A percentile compares a stretch with the other conserved stretches of the same genome.
Conservation (phyloP, 2,113 vertebrate genomes). For the Catharus bicknelli region DNA sequence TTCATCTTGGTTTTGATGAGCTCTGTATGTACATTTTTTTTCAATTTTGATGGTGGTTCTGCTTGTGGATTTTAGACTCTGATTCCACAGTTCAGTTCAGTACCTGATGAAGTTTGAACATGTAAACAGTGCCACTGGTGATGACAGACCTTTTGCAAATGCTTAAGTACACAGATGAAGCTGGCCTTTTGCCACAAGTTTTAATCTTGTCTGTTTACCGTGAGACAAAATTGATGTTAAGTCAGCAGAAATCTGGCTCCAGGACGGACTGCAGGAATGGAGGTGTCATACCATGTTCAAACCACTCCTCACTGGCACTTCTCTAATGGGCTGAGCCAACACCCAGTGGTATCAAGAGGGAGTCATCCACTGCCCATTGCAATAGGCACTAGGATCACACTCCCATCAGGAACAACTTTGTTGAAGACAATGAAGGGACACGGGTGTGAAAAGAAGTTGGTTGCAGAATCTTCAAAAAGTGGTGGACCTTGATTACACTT, state of each 20-base stretch:
- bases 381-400: neutral
- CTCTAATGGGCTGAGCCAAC: neutral
- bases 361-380: neutral
- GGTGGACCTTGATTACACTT: neutral
- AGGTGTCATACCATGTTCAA: neutral
- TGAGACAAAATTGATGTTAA: neutral
- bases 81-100: neutral
- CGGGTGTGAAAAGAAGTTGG: neutral
- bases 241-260: slow-evolving; percentile 21
- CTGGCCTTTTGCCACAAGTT: neutral
- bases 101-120: neutral
- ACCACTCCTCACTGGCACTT: neutral
- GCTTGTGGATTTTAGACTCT: neutral
- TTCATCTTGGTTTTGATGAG: neutral
- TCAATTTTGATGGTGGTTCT: neutral
- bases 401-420: neutral
- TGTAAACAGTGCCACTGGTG: neutral
- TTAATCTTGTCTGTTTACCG: neutral
- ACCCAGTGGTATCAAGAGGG: neutral
- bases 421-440: neutral
- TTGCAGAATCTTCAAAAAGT: slow-evolving; percentile 2
- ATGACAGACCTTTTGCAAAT: neutral
- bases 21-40: neutral
- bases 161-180: neutral
- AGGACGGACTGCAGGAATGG: neutral